Evolutionary conservation across 2,888 invertebrate genomes (phyloP).

Genomic region (Torymus tubicola): DNA sequence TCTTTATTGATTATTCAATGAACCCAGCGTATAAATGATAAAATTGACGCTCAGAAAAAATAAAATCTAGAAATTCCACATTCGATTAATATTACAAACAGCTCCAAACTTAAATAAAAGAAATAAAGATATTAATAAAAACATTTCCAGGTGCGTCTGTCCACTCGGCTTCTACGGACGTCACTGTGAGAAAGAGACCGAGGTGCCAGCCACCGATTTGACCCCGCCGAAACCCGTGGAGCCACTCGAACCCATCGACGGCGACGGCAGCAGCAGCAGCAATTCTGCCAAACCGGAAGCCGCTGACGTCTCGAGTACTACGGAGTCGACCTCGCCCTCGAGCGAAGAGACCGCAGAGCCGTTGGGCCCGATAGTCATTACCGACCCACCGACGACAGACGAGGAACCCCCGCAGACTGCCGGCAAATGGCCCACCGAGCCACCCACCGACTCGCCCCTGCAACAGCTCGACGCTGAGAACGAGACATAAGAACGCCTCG

Average conservation of each 20-base stretch:
- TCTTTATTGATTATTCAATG: no score
- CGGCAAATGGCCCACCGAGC: constrained; percentile 74
- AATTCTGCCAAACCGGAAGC: neutral
- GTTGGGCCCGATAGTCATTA: constrained; percentile 70
- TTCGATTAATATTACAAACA: no score
- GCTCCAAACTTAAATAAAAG: no score
- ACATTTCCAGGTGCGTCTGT: constrained; percentile 82
- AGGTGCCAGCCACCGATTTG: constrained; percentile 70
- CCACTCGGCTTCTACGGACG: constrained; percentile 86
- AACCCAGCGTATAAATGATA: no score
- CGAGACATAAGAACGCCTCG: constrained; percentile 65
- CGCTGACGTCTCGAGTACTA: no score
- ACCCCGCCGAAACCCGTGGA: constrained; percentile 67
- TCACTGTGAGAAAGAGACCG: constrained; percentile 82
- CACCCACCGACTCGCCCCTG: constrained; percentile 67
- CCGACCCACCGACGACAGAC: constrained; percentile 66
- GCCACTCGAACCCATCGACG: constrained; percentile 33
- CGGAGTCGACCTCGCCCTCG: neutral
- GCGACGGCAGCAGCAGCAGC: neutral
- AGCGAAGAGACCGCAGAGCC: constrained; percentile 66
- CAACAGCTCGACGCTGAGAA: constrained; percentile 71
- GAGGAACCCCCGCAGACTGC: constrained; percentile 70
- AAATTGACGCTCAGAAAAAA: no score
- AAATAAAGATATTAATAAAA: no score
- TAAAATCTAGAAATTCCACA: no score